phyloP scores from a whole-genome alignment of 1,140 invertebrate genomes.

The Rhyzopertha dominica region DNA sequence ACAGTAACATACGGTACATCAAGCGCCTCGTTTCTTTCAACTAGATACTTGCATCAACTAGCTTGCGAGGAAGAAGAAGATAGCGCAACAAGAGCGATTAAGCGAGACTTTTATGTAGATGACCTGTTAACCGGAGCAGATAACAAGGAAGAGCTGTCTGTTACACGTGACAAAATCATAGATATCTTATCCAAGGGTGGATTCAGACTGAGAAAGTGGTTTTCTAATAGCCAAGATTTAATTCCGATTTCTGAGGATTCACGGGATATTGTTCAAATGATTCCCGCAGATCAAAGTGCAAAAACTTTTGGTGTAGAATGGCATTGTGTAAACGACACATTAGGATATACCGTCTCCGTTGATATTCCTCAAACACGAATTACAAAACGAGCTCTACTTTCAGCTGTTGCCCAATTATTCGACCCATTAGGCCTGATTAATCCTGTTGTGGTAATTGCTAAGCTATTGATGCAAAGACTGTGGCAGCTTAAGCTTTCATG shows the following conservation, averaged over 20 bases:
- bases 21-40: slow-evolving; percentile 39
- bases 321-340: slow-evolving; percentile 11
- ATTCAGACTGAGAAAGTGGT: slow-evolving; percentile 32
- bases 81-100: slow-evolving; percentile 32
- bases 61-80: slow-evolving; percentile 21
- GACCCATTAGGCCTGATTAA: slow-evolving; percentile 38
- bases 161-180: slow-evolving; percentile 20
- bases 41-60: slow-evolving; percentile 34
- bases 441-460: slow-evolving; percentile 29
- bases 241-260: slow-evolving; percentile 11
- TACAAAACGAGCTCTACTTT: slow-evolving; percentile 35
- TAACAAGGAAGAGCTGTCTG: slow-evolving; percentile 15
- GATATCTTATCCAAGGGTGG: slow-evolving; percentile 21
- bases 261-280: slow-evolving; percentile 15
- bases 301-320: slow-evolving; percentile 26
- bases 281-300: slow-evolving; percentile 23
- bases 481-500: slow-evolving; percentile 32
- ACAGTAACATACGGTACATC: slow-evolving; percentile 39
- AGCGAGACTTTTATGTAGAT: slow-evolving; percentile 47
- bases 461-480: slow-evolving; percentile 39
- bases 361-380: slow-evolving; percentile 24
- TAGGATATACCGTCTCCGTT: slow-evolving; percentile 14
- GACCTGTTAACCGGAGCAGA: slow-evolving; percentile 44
- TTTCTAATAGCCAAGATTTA: slow-evolving; percentile 20
- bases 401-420: slow-evolving; percentile 27